Conservation (phyloP, 2,797 vertebrate genomes). For the Simalia tracyae region DNA sequence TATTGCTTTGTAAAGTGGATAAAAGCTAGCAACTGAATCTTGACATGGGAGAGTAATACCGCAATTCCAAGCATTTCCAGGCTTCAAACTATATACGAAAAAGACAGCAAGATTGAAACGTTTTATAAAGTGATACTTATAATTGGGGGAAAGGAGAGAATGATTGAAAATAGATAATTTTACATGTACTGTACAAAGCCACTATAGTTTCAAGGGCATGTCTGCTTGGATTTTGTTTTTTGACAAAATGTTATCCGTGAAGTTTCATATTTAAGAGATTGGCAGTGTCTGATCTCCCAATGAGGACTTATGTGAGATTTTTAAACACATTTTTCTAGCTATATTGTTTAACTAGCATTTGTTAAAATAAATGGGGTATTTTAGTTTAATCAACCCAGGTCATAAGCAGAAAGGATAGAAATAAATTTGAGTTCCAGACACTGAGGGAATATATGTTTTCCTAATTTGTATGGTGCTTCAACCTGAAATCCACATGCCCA, state of each 20-base stretch:
- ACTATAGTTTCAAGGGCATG: background rate
- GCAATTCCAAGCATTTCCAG: background rate
- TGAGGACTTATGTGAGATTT: accelerated
- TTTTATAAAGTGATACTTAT: background rate
- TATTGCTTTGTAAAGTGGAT: too few relatives aligned
- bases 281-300: background rate
- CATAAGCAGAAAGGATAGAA: background rate
- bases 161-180: background rate
- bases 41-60: background rate
- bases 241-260: background rate
- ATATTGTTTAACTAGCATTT: background rate
- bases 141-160: background rate
- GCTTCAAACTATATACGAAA: background rate
- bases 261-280: background rate
- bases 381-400: background rate
- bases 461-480: constrained; percentile 24
- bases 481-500: background rate
- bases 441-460: accelerated
- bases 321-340: background rate
- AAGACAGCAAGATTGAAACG: background rate
- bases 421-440: background rate
- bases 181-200: background rate
- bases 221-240: background rate
- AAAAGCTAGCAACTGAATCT: too few relatives aligned
- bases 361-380: background rate